Evolutionary conservation across 2,888 invertebrate genomes (phyloP), one percentile per base, ranked within the genome.

Genomic region (Apoderus coryli): DNA sequence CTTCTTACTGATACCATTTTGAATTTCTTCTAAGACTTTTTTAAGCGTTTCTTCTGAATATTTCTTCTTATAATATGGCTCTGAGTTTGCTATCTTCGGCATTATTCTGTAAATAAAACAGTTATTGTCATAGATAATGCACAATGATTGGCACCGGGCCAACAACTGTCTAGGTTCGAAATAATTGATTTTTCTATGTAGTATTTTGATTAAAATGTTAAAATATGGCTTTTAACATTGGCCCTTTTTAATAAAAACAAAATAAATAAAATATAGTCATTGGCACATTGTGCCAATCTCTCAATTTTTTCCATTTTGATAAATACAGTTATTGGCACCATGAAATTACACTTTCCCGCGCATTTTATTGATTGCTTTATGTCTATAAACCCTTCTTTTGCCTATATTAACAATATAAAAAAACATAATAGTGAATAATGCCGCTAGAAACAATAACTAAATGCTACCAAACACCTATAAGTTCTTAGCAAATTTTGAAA

Each of bases 1-100:
- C 16, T 25, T 35, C 15, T 29, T 29, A 19, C 29, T 7, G 9
- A 22, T n/a, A 11, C 31, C 33, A 28, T 38, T 27, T n/a, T 38
- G 7, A 10, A 33, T 31, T 14, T 23, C 31, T 15, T 38, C 29
- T 25, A 32, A 22, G 3, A 32, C 37, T 13, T 16, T 30, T 19
- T 16, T 2, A 25, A 33, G 23, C 4, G 27, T 13, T 15, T 14
- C 22, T 26, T 31, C 30, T 10, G 29, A 11, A 30, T 28, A 28
- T 23, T 32, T 27, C 16, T 30, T 19, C 19, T 19, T 27, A 10
- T 26, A 26, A 10, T 24, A 24, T 13, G 27, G 27, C 27, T 13
- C 7, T 26, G 27, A 26, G 27, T 4, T 13, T 13, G 27, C 27
- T 26, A 26, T 14, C 27, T 26, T 26, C 27, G 15, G 15, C 27